These are phyloP conservation scores for Hofmannophila pseudospretella DNA, from an alignment of 2,888 invertebrate species.

Conservation along the genomic window DNA sequence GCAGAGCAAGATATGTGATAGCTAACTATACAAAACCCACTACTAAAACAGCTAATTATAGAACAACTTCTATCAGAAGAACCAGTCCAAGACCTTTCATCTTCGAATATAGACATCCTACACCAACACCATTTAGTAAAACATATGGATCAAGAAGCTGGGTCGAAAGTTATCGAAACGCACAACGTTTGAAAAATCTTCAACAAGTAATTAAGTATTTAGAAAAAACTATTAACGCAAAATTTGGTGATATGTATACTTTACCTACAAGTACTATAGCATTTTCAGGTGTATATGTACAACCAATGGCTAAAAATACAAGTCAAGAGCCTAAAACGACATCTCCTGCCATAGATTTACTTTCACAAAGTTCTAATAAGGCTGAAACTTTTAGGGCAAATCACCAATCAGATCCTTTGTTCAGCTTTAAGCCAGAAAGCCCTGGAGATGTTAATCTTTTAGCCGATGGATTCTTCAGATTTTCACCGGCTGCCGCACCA, in stretches of 20 bases:
- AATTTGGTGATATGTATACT: slow-evolving; percentile 55
- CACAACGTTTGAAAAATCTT: slow-evolving; percentile 63
- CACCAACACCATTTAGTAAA: slow-evolving; percentile 60
- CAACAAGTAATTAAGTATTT: slow-evolving; percentile 64
- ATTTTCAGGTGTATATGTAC: slow-evolving; percentile 59
- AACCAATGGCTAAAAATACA: slow-evolving; percentile 39
- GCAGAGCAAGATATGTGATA: slow-evolving; percentile 22
- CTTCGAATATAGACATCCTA: slow-evolving; percentile 56
- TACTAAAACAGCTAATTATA: slow-evolving; percentile 26
- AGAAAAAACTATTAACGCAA: slow-evolving; percentile 65
- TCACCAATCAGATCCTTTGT: slow-evolving; percentile 80
- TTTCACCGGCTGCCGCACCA: slow-evolving; percentile 39
- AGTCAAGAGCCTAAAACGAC: slow-evolving; percentile 12
- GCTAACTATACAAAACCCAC: slow-evolving; percentile 18
- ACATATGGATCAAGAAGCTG: slow-evolving; percentile 55
- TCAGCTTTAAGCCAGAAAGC: slow-evolving; percentile 83
- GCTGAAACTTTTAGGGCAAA: slow-evolving; percentile 37
- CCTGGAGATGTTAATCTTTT: slow-evolving; percentile 86
- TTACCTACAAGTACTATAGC: slow-evolving; percentile 44
- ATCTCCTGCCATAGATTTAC: slow-evolving; percentile 20
- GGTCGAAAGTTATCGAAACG: slow-evolving; percentile 63
- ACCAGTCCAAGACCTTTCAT: slow-evolving; percentile 74
- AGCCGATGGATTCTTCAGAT: slow-evolving; percentile 71
- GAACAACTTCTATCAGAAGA: slow-evolving; percentile 39
- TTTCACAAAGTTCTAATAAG: slow-evolving; percentile 33